Conservation (phyloP, 2,888 invertebrate species). For the Andricus curvator region DNA sequence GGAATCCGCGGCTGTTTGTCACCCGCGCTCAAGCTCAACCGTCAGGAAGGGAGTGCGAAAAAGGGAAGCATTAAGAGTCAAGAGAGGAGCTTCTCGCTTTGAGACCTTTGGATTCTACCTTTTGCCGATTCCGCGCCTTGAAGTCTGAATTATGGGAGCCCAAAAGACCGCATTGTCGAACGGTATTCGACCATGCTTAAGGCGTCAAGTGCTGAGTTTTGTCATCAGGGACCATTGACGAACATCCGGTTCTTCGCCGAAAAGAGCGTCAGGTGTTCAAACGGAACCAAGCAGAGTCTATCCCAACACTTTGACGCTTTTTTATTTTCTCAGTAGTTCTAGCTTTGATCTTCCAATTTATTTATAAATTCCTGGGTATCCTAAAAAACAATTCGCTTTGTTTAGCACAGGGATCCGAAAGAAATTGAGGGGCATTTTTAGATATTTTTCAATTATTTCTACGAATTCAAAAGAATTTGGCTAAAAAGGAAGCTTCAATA, state of each 20-base stretch:
- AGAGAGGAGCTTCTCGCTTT: slow-evolving; percentile 9
- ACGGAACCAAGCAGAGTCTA: background rate
- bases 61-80: background rate
- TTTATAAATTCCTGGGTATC: background rate
- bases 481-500: no score
- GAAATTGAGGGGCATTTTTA: no score
- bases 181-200: slow-evolving; percentile 65
- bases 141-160: slow-evolving; percentile 65
- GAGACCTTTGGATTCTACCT: slow-evolving; percentile 34
- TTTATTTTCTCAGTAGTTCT: background rate
- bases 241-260: slow-evolving; percentile 27
- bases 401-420: no score
- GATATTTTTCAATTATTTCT: no score
- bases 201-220: slow-evolving; percentile 50
- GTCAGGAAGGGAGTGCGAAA: slow-evolving; percentile 50
- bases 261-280: slow-evolving; percentile 34
- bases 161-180: slow-evolving; percentile 65
- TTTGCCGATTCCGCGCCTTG: slow-evolving; percentile 61
- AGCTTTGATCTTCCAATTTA: slow-evolving; percentile 12
- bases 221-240: slow-evolving; percentile 31
- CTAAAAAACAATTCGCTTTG: no score
- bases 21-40: slow-evolving; percentile 67
- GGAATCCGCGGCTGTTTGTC: slow-evolving; percentile 62
- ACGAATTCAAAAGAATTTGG: no score
- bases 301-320: background rate